Percentiles rank a stretch among this genome's conserved stretches.
Conservation (phyloP, 2,113 vertebrate species). For the Forbesichthys agassizii region DNA sequence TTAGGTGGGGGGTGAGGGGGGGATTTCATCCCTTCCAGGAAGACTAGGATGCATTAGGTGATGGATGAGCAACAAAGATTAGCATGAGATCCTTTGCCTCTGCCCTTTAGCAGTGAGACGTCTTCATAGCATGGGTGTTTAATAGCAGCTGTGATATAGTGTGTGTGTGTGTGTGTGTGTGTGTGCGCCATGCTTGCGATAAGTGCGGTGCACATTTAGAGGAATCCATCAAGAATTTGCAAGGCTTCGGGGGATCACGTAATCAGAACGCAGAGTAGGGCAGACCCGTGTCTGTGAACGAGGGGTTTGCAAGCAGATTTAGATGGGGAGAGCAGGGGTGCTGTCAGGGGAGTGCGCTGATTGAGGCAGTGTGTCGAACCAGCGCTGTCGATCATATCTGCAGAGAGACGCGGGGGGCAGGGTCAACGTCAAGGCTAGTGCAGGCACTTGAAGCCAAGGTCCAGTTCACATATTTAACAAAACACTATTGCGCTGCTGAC, state of each 20-base stretch:
- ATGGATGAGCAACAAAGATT: no score
- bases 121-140: background rate
- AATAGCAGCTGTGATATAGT: background rate
- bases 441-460: background rate
- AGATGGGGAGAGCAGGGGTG: conserved; percentile 27
- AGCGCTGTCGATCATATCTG: conserved; percentile 31
- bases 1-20: no score
- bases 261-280: conserved; percentile 15
- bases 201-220: background rate
- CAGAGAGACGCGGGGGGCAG: conserved; percentile 33
- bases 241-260: conserved; percentile 25
- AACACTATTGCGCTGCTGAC: background rate
- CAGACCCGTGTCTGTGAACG: conserved; percentile 19
- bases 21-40: no score
- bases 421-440: conserved; percentile 21
- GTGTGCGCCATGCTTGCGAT: background rate
- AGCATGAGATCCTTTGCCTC: no score
- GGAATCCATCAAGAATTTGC: conserved; percentile 1
- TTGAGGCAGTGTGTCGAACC: conserved; percentile 50
- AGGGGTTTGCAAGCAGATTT: conserved; percentile 27
- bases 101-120: no score
- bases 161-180: background rate
- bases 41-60: no score
- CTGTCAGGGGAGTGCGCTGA: conserved; percentile 46
- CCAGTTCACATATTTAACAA: background rate